Evolutionary conservation across 2,888 invertebrate species (phyloP).

Genomic region (Sylvicola cinctus): DNA sequence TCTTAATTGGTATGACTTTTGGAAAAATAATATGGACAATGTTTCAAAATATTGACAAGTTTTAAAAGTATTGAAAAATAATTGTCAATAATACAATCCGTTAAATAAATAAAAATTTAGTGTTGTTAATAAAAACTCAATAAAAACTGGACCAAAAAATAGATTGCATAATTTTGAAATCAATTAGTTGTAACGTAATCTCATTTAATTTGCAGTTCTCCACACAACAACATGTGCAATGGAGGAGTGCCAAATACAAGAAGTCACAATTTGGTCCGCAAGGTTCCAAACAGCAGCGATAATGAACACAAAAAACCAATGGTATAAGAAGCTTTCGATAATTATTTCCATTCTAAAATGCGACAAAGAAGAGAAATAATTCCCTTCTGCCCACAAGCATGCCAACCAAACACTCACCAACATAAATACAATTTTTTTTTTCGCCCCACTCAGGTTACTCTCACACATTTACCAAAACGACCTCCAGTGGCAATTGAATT

Average conservation of each 20-base stretch:
- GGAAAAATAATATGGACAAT: too few species aligned
- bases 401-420: neutral
- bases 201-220: slow-evolving; percentile 5
- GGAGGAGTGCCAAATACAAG: slow-evolving; percentile 30
- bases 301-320: slow-evolving; percentile 47
- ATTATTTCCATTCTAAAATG: neutral
- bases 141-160: too few species aligned
- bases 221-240: slow-evolving; percentile 50
- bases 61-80: neutral
- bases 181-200: neutral
- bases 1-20: too few species aligned
- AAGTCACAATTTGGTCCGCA: slow-evolving; percentile 35
- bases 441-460: slow-evolving; percentile 19
- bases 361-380: neutral
- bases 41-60: neutral
- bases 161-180: neutral
- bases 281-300: slow-evolving; percentile 50
- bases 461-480: slow-evolving; percentile 66
- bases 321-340: slow-evolving; percentile 23
- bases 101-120: too few species aligned
- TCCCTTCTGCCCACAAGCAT: neutral
- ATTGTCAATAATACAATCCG: too few species aligned
- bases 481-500: slow-evolving; percentile 85
- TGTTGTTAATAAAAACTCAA: too few species aligned
- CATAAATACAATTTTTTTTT: neutral